Conservation (phyloP, 2,888 invertebrate genomes). For the Tinea trinotella region DNA sequence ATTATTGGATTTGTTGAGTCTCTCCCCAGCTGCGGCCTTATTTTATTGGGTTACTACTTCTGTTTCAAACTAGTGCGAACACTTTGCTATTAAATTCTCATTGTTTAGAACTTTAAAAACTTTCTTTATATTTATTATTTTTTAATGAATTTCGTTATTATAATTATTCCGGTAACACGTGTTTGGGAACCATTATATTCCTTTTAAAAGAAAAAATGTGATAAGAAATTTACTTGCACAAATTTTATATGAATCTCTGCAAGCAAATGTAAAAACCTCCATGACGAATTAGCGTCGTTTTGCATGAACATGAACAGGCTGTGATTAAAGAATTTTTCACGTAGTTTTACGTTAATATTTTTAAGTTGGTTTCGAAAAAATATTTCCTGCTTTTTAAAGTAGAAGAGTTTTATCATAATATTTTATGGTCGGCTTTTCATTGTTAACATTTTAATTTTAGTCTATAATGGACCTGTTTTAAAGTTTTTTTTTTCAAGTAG, state of each 20-base stretch:
- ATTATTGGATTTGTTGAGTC: conserved; percentile 42
- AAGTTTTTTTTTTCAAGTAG: not conserved
- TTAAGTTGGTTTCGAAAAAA: not conserved
- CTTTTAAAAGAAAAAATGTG: too few relatives aligned
- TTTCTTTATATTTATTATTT: not conserved
- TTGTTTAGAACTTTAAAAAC: not conserved
- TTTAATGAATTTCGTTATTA: too few relatives aligned
- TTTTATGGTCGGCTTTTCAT: not conserved
- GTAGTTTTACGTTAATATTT: not conserved
- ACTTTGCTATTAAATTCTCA: conserved; percentile 2
- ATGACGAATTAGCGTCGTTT: conserved; percentile 13
- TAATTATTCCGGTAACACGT: too few relatives aligned
- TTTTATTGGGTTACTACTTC: conserved; percentile 35
- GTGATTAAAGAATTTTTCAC: conserved; percentile 8
- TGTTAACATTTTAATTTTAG: too few relatives aligned
- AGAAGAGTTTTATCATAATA: not conserved
- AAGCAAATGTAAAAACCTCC: conserved; percentile 1
- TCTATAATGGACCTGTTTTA: too few relatives aligned
- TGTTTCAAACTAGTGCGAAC: conserved; percentile 6
- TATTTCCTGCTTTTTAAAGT: not conserved
- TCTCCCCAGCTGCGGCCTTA: conserved; percentile 31
- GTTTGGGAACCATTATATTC: too few relatives aligned
- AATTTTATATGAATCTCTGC: not conserved
- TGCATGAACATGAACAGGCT: not conserved
- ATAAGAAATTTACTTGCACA: not conserved